Evolutionary conservation across 2,113 vertebrate genomes (phyloP), one percentile per base, ranked within the genome.

Genomic region (Taxidea taxus): DNA sequence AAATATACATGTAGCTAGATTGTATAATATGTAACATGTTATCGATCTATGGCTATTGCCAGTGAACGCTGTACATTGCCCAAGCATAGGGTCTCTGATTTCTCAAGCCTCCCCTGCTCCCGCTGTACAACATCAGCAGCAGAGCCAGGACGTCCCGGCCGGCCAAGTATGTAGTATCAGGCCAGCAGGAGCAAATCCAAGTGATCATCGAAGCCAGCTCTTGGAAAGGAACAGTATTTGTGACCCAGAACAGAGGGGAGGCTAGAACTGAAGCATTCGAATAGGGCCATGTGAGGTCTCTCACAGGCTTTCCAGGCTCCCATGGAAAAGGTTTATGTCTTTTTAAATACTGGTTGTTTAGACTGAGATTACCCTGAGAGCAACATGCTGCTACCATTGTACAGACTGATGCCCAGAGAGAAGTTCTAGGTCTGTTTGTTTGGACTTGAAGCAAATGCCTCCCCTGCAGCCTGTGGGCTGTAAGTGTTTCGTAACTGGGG

Each of bases 171-270:
- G 98, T 96, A 98, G 95, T 78, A 98, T 94, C 70, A 96, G 98
- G 99, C 99, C 99, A 99, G 99, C 98, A 98, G 99, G 99, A 99
- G 97, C 98, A 77, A 93, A 96, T 99, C 99, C 99, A 99, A 98
- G 95, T 97, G 97, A 98, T 98, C 98, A 98, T 98, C 98, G 98
- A 98, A 95, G 98, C 96, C 98, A 98, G 96, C 98, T 98, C 99
- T 99, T 98, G 98, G 96, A 99, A 99, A 98, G 98, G 58, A 99
- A 98, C 98, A 98, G 97, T 98, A 98, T 98, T 98, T 98, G 96
- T 99, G 99, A 99, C 98, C 99, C 98, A 99, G 98, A 99, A 98
- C 82, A 87, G 98, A 94, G 97, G 98, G 98, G 98, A 98, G 47
- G 97, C 98, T 98, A 97, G 97, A 99, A 98, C 94, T 96, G 92